Percentiles rank a stretch among this genome's conserved stretches.
Evolutionary conservation across 2,797 vertebrate genomes (phyloP).

Genomic region (Rhodeus uyekii): DNA sequence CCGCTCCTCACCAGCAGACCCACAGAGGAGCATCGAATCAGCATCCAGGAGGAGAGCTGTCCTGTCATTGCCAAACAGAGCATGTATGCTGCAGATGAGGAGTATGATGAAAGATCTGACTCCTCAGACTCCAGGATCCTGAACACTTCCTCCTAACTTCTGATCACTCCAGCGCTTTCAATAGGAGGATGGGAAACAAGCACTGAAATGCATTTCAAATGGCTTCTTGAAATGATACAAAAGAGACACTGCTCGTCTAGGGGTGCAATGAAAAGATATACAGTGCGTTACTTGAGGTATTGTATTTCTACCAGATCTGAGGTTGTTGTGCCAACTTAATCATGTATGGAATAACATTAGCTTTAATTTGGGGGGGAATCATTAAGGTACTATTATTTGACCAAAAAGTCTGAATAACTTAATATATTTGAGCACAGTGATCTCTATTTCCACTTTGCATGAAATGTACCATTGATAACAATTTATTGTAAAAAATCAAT

Average conservation of each 20-base stretch:
- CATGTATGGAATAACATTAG: constrained; percentile 27
- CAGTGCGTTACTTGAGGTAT: constrained; percentile 47
- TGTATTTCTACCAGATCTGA: constrained; percentile 48
- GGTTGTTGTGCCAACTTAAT: constrained; percentile 48
- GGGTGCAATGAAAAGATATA: constrained; percentile 27
- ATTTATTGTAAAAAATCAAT: constrained; percentile 76
- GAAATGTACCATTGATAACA: constrained; percentile 87
- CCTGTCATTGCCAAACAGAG: constrained; percentile 85
- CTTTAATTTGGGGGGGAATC: constrained; percentile 72
- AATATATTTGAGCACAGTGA: constrained; percentile 44
- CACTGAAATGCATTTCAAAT: constrained; percentile 56
- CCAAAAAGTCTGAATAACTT: constrained; percentile 37
- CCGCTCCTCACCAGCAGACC: constrained; percentile 83
- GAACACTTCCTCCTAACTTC: constrained; percentile 84
- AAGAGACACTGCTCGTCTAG: constrained; percentile 25
- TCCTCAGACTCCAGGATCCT: constrained; percentile 94
- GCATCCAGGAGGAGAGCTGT: constrained; percentile 85
- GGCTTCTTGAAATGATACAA: constrained; percentile 32
- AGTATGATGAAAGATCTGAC: constrained; percentile 94
- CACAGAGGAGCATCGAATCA: constrained; percentile 85
- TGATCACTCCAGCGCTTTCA: not conserved
- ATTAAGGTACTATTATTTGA: constrained; percentile 36
- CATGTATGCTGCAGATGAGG: constrained; percentile 90
- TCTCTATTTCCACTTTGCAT: constrained; percentile 78
- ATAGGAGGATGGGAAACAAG: constrained; percentile 23